Conservation (phyloP, 2,113 vertebrate genomes). For the Colossoma macropomum region DNA sequence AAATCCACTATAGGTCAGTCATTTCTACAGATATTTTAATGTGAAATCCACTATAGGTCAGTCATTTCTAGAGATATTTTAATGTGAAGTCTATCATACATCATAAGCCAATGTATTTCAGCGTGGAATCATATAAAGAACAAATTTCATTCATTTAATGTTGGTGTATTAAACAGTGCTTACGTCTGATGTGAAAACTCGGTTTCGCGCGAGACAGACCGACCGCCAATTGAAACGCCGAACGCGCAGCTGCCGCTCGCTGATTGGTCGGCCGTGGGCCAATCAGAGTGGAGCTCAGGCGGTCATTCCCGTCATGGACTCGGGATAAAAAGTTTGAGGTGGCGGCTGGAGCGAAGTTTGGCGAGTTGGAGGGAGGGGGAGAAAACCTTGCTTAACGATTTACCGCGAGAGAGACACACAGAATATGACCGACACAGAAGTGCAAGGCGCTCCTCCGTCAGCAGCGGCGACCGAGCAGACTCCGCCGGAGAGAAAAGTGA, state of each 20-base stretch:
- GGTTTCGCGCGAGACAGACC: conserved; percentile 47
- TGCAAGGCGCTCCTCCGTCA: conserved; percentile 68
- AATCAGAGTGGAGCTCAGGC: conserved; percentile 63
- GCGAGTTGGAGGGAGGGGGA: conserved; percentile 64
- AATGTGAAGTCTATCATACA: no score
- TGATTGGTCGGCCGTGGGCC: conserved; percentile 57
- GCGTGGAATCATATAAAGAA: no score
- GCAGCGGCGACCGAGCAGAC: conserved; percentile 65
- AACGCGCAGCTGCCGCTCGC: conserved; percentile 52
- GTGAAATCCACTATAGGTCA: no score
- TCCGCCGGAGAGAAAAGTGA: conserved; percentile 76
- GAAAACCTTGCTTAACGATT: neutral
- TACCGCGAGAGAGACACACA: conserved; percentile 42
- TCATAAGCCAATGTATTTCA: no score
- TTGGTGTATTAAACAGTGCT: no score
- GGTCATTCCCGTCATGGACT: conserved; percentile 42
- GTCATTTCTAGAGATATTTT: no score
- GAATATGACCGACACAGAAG: conserved; percentile 79
- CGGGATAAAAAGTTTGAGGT: conserved; percentile 72
- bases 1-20: no score
- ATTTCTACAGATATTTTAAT: no score
- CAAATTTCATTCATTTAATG: no score
- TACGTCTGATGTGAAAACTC: no score
- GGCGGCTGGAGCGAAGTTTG: conserved; percentile 51
- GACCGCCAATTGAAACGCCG: conserved; percentile 53